phyloP scores from a whole-genome alignment of 2,113 vertebrate genomes.

The human region DNA sequence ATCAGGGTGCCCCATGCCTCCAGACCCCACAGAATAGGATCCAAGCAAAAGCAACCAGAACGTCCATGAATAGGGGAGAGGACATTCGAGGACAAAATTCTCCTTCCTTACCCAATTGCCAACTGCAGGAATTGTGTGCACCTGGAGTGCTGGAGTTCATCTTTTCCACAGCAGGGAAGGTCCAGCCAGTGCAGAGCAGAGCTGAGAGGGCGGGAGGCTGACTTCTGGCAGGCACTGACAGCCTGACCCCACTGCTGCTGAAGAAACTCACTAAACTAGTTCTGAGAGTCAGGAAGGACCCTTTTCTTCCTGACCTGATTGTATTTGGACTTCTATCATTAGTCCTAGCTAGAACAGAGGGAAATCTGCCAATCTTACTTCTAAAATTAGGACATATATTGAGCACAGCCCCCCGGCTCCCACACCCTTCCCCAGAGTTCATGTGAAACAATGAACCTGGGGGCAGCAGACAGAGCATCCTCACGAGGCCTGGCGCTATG shows the following conservation, averaged over 20 bases:
- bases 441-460: accelerated
- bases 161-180: background rate
- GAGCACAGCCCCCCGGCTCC: background rate
- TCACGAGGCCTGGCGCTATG: background rate
- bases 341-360: background rate
- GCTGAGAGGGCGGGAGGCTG: background rate
- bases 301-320: background rate
- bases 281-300: background rate
- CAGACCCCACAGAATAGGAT: background rate
- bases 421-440: background rate
- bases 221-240: background rate
- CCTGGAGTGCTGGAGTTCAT: no score
- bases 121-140: background rate
- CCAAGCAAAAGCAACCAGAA: background rate
- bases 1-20: no score
- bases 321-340: background rate
- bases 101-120: background rate
- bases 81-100: background rate
- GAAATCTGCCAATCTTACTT: background rate
- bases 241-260: background rate
- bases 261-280: background rate
- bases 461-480: background rate
- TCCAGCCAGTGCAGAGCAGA: no score
- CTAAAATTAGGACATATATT: background rate
- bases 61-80: background rate